phyloP scores from a whole-genome alignment of 2,888 invertebrate species.

The Chymomyza procnemis region DNA sequence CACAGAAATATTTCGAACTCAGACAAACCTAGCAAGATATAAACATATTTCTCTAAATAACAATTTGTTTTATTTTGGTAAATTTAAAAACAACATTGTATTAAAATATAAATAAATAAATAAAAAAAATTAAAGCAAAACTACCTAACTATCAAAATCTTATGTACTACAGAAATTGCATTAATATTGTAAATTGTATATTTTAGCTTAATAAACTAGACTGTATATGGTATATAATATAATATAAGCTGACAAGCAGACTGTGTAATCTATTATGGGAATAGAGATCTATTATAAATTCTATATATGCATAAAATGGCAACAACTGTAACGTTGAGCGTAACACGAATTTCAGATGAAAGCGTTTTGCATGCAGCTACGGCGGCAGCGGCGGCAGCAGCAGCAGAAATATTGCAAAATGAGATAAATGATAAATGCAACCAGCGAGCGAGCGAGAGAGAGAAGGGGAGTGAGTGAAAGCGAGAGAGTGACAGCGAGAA shows the following conservation, averaged over 20 bases:
- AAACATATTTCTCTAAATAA: too few species aligned
- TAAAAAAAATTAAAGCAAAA: not conserved
- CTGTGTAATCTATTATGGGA: not conserved
- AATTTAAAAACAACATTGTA: too few species aligned
- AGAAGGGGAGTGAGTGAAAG: not conserved
- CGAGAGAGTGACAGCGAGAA: not conserved
- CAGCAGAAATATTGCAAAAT: not conserved
- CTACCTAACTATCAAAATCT: too few species aligned
- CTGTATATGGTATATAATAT: not conserved
- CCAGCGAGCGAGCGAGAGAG: not conserved
- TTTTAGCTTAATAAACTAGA: not conserved
- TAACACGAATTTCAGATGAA: constrained; percentile 15
- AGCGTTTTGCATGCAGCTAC: not conserved
- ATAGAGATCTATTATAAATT: constrained; percentile 33
- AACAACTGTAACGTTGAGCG: constrained; percentile 23
- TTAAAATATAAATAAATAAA: not conserved
- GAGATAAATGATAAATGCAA: not conserved
- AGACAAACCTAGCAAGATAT: too few species aligned
- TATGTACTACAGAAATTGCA: not conserved
- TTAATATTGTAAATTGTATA: not conserved
- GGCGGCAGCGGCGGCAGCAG: constrained; percentile 12
- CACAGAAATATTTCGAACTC: too few species aligned
- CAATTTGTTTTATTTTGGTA: too few species aligned
- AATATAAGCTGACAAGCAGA: not conserved
- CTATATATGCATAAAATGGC: constrained; percentile 22